Conservation (phyloP, 2,888 invertebrate genomes). For the Limnephilus auricula region DNA sequence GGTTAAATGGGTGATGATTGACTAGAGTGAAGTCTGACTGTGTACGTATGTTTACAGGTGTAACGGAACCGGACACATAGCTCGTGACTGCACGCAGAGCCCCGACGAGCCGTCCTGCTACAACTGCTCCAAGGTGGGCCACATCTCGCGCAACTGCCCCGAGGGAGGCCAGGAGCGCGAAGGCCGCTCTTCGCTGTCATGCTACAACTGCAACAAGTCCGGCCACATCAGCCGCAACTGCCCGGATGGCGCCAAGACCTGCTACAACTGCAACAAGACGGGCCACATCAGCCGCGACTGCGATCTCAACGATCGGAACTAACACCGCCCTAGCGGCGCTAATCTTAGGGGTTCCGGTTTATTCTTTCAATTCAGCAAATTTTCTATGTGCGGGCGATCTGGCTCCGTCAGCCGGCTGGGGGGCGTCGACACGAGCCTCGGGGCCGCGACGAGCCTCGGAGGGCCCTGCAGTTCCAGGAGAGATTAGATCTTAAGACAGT, state of each 20-base stretch:
- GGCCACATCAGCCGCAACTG: slow-evolving; percentile 88
- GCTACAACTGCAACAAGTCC: slow-evolving; percentile 96
- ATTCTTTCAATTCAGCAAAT: slow-evolving; percentile 53
- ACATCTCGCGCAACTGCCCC: slow-evolving; percentile 92
- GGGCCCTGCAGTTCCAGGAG: slow-evolving; percentile 42
- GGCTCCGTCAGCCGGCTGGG: slow-evolving; percentile 71
- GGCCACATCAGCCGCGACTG: slow-evolving; percentile 95
- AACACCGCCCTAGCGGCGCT: slow-evolving; percentile 69
- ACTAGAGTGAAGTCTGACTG: background rate
- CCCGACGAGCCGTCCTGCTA: slow-evolving; percentile 93
- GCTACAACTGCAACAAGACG: slow-evolving; percentile 95
- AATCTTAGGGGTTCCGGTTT: slow-evolving; percentile 63
- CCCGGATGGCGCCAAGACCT: slow-evolving; percentile 91
- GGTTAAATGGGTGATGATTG: background rate
- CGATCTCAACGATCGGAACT: slow-evolving; percentile 86
- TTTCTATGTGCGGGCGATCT: slow-evolving; percentile 34
- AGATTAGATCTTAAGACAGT: slow-evolving; percentile 71
- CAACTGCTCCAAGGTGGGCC: slow-evolving; percentile 96
- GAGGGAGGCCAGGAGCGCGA: slow-evolving; percentile 81
- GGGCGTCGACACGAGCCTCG: slow-evolving; percentile 66
- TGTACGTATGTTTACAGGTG: slow-evolving; percentile 79
- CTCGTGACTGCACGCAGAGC: slow-evolving; percentile 92
- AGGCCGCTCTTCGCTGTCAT: slow-evolving; percentile 80
- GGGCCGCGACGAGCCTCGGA: slow-evolving; percentile 43
- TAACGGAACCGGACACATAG: slow-evolving; percentile 95